phyloP scores from a whole-genome alignment of 2,113 vertebrate genomes.

The Microcebus ravelobensis region DNA sequence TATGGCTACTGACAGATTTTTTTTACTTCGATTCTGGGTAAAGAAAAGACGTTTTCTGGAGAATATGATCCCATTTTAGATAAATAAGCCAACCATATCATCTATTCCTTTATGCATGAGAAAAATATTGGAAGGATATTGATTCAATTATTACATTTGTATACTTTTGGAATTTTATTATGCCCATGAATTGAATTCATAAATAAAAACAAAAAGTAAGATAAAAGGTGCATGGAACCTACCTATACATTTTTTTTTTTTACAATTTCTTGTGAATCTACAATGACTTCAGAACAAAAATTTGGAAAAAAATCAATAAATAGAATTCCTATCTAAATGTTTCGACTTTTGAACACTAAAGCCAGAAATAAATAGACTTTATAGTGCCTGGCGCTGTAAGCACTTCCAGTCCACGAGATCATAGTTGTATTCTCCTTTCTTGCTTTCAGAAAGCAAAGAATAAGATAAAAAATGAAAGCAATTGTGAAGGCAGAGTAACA shows the following conservation, averaged over 20 bases:
- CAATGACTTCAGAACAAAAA: constrained; percentile 12
- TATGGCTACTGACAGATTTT: not conserved
- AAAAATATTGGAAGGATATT: not conserved
- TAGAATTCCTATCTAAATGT: not conserved
- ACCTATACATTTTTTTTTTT: not conserved
- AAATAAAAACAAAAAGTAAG: not conserved
- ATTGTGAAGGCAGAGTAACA: not conserved
- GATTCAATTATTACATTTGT: not conserved
- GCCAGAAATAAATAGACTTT: not conserved
- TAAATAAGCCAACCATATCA: not conserved
- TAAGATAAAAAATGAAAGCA: not conserved
- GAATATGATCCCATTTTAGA: not conserved
- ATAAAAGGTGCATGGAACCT: not conserved
- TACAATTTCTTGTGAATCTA: not conserved
- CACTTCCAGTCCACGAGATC: not conserved
- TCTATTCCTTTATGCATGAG: not conserved
- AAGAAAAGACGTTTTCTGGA: not conserved
- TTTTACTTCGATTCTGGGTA: not conserved
- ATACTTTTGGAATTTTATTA: not conserved
- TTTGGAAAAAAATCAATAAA: not conserved
- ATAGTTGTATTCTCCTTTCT: not conserved
- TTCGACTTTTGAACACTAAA: not conserved
- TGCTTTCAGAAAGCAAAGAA: constrained; percentile 7
- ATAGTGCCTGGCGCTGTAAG: not conserved
- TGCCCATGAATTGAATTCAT: not conserved